phyloP scores from a whole-genome alignment of 2,113 vertebrate genomes.

The Grammomys dolichurus region DNA sequence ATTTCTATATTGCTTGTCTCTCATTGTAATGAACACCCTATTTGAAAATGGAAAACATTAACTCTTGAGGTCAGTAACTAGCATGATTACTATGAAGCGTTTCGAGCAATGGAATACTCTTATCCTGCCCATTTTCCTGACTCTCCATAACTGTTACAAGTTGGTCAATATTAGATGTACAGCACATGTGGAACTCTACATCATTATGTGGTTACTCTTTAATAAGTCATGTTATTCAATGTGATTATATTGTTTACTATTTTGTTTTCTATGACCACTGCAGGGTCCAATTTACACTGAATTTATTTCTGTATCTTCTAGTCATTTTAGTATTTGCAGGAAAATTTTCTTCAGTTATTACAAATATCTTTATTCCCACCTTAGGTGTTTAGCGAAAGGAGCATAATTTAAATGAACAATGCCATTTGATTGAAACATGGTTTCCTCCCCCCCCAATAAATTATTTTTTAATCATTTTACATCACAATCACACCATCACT shows the following conservation, averaged over 20 bases:
- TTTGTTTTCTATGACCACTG: slow-evolving; percentile 23
- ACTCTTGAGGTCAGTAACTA: background rate
- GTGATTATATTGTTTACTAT: background rate
- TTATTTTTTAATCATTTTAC: too few relatives aligned
- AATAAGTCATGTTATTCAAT: background rate
- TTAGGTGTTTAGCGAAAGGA: background rate
- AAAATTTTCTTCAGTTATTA: background rate
- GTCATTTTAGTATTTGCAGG: background rate
- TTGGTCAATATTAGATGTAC: background rate
- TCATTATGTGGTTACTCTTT: background rate
- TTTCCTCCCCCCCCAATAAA: too few relatives aligned
- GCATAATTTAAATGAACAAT: slow-evolving; percentile 35
- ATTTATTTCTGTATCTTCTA: background rate
- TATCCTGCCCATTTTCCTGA: background rate
- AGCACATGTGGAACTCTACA: background rate
- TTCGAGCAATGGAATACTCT: background rate
- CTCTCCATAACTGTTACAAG: background rate
- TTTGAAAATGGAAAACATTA: background rate
- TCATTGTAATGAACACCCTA: background rate
- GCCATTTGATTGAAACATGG: background rate
- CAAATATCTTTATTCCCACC: background rate
- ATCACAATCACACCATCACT: too few relatives aligned
- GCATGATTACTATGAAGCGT: background rate
- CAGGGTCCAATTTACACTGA: background rate
- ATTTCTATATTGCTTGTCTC: background rate